These are phyloP conservation scores for Corynorhinus townsendii DNA, from an alignment of 2,113 vertebrate genomes.

Conservation along the genomic window DNA sequence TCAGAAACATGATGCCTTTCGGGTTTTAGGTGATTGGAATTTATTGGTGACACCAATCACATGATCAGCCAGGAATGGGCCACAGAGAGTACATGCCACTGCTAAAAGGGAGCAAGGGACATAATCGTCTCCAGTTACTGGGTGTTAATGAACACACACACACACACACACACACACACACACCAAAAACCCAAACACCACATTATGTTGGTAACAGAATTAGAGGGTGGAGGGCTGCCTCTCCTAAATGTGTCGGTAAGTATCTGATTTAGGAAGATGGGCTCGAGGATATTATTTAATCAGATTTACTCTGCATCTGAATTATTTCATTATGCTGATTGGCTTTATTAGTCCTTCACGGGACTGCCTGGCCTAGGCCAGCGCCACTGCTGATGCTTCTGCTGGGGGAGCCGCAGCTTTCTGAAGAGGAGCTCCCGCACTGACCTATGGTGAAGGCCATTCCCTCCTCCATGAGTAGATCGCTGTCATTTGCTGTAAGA, in stretches of 20 bases:
- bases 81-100: slow-evolving; percentile 23
- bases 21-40: slow-evolving; percentile 67
- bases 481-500: slow-evolving; percentile 82
- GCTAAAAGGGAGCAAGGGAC: slow-evolving; percentile 53
- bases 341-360: slow-evolving; percentile 59
- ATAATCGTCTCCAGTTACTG: slow-evolving; percentile 53
- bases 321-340: slow-evolving; percentile 72
- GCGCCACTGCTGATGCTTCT: background rate
- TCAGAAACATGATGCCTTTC: slow-evolving; percentile 67
- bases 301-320: slow-evolving; percentile 61
- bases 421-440: slow-evolving; percentile 45
- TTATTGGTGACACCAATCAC: slow-evolving; percentile 62
- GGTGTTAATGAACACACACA: background rate
- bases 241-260: slow-evolving; percentile 49
- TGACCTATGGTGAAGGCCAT: slow-evolving; percentile 89
- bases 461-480: slow-evolving; percentile 83
- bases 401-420: background rate
- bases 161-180: background rate
- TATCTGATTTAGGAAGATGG: slow-evolving; percentile 58
- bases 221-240: slow-evolving; percentile 39
- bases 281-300: slow-evolving; percentile 33
- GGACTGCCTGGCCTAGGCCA: slow-evolving; percentile 37
- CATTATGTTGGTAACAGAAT: slow-evolving; percentile 28
- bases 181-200: slow-evolving; percentile 44
- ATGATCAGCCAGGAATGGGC: slow-evolving; percentile 52